A percentile compares a stretch with the other conserved stretches of the same genome.
Conservation (phyloP, 2,888 invertebrate genomes). For the Minunthozetes semirufus region DNA sequence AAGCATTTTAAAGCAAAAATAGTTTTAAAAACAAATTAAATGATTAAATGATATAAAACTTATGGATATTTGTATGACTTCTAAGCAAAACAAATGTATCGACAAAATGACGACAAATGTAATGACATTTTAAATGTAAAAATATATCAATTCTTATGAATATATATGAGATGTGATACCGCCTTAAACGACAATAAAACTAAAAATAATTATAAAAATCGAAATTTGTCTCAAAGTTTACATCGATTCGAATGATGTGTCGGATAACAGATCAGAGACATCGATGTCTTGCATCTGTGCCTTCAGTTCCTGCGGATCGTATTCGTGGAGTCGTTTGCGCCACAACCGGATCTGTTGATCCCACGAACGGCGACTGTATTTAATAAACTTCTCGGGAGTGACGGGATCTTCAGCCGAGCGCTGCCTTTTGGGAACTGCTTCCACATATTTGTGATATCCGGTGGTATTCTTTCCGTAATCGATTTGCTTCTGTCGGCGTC, state of each 20-base stretch:
- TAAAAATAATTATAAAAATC: conserved; percentile 6
- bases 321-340: conserved; percentile 74
- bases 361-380: conserved; percentile 87
- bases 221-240: not conserved
- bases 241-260: conserved; percentile 1
- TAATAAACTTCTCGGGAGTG: conserved; percentile 78
- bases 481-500: conserved; percentile 81
- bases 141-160: not conserved
- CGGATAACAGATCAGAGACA: conserved; percentile 26
- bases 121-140: conserved; percentile 1
- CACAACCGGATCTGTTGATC: conserved; percentile 80
- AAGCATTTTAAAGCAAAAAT: too few species aligned
- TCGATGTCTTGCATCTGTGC: conserved; percentile 27
- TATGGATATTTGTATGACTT: conserved; percentile 9
- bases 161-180: conserved; percentile 19
- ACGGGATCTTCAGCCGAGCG: conserved; percentile 68
- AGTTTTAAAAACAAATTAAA: not conserved
- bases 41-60: not conserved
- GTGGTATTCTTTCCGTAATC: conserved; percentile 87
- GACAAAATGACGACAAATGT: not conserved
- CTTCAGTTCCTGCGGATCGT: conserved; percentile 58
- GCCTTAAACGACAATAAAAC: conserved; percentile 17
- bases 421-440: conserved; percentile 47
- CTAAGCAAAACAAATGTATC: not conserved
- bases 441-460: conserved; percentile 41